These are phyloP conservation scores for Alouatta palliata DNA, from an alignment of 2,113 vertebrate genomes.

Conservation along the genomic window DNA sequence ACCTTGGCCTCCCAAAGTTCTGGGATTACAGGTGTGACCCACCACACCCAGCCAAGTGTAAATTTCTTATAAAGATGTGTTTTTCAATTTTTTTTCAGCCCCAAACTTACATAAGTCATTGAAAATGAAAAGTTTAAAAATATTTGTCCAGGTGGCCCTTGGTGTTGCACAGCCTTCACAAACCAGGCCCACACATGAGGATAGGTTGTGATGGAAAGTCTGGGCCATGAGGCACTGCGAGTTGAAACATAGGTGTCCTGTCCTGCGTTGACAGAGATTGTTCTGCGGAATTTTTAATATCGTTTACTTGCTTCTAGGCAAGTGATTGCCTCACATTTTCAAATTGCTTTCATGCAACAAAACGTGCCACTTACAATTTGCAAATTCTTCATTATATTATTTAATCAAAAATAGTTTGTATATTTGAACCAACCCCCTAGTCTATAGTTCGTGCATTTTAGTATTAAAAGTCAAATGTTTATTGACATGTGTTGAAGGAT, in stretches of 20 bases:
- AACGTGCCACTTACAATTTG: neutral
- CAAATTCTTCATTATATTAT: neutral
- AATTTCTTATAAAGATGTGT: neutral
- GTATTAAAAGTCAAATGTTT: neutral
- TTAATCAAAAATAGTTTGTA: neutral
- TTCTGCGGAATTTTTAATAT: neutral
- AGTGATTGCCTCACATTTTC: neutral
- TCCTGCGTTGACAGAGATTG: neutral
- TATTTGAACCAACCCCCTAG: neutral
- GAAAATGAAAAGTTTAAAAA: neutral
- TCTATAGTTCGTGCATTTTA: neutral
- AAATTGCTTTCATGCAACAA: neutral
- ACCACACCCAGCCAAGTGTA: no score
- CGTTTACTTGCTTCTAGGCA: neutral
- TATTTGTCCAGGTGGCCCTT: neutral
- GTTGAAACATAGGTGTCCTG: neutral
- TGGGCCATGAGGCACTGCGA: neutral
- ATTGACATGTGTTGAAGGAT: neutral
- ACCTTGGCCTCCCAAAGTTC: no score
- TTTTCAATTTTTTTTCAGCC: neutral
- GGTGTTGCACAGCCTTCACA: neutral
- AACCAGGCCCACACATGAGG: rapidly evolving
- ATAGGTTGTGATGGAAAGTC: neutral
- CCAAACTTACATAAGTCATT: neutral
- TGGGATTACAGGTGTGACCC: no score